Base-by-base conservation (phyloP, 2,113 vertebrate species). In the Marmota flaviventris region DNA sequence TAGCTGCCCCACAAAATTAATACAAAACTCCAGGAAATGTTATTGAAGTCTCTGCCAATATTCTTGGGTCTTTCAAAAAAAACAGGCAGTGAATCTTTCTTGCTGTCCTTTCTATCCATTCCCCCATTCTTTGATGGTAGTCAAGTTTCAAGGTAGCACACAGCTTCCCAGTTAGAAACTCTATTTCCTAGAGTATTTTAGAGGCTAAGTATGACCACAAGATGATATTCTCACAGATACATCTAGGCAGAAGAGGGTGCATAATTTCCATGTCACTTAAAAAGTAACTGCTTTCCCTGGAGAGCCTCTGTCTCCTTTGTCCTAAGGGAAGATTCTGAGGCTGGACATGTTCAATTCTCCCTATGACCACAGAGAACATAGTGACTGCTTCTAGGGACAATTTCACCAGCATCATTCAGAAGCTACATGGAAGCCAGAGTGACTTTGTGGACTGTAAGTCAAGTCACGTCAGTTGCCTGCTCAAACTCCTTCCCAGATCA, bases 351-450 rank as follows among this genome's bases (percentile, higher is more conserved):
- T 72, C 3, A 8, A 25, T 20, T 65, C 42, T 81, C 24, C 67
- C 25, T 45, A 2, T 24, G 20, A 22, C 18, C 4, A 0, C 2
- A 22, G 1, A 14, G 14, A n/a, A 22, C 22, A 27, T 1, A 18
- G 83, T 18, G 27, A 29, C 18, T 13, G 24, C 34, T 75, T 39
- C 48, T 17, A 25, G 20, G 13, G 22, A 39, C 18, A 39, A 34
- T 67, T 29, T 39, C 27, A 20, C 7, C 18, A 34, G 88, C 45
- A 73, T 83, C 25, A 7, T 22, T 84, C 16, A 48, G 78, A 82
- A 82, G 73, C 5, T 5, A 75, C 79, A 24, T 69, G 29, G 32
- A 65, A 58, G 34, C n/a, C 4, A 63, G 67, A 78, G 10, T 13
- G 45, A 48, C 42, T 51, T 72, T 76, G 39, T 63, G 27, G 76